A percentile compares a stretch with the other conserved stretches of the same genome.
phyloP scores from a whole-genome alignment of 1,140 invertebrate species.

The Drosophila setifemur region DNA sequence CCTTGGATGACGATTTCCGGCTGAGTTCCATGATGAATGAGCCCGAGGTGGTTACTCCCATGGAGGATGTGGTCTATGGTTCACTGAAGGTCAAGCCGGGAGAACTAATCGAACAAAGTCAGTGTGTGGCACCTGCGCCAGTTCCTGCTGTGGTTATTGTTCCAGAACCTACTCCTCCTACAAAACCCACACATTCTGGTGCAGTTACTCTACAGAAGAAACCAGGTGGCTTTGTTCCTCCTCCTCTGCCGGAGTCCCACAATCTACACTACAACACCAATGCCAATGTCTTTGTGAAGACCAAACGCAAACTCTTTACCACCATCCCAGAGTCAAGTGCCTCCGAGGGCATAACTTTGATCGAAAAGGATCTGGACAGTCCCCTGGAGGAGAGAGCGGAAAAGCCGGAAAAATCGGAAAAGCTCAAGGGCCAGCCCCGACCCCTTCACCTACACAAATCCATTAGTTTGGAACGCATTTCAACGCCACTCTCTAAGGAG shows the following conservation, averaged over 20 bases:
- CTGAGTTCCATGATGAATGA: slow-evolving; percentile 34
- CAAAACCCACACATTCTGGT: background rate
- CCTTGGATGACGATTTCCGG: slow-evolving; percentile 71
- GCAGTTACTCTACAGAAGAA: slow-evolving; percentile 1
- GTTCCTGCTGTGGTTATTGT: background rate
- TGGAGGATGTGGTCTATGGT: slow-evolving; percentile 64
- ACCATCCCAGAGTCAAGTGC: slow-evolving; percentile 83
- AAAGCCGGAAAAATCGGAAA: background rate
- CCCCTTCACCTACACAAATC: slow-evolving; percentile 52
- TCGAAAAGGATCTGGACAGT: slow-evolving; percentile 65
- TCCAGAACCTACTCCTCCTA: background rate
- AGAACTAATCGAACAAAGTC: slow-evolving; percentile 77
- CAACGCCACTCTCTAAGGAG: slow-evolving; percentile 4
- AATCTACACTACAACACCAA: slow-evolving; percentile 72
- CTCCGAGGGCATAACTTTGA: slow-evolving; percentile 59
- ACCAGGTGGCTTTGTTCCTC: slow-evolving; percentile 49
- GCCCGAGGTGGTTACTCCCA: background rate
- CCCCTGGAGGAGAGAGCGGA: slow-evolving; percentile 36
- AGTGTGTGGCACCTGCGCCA: slow-evolving; percentile 32
- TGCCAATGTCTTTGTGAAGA: slow-evolving; percentile 88
- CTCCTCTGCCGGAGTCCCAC: slow-evolving; percentile 73
- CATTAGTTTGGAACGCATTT: slow-evolving; percentile 55
- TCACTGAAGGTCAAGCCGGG: slow-evolving; percentile 75
- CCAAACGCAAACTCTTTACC: slow-evolving; percentile 89
- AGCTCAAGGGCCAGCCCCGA: background rate